Conservation (phyloP, 2,113 vertebrate genomes). For the Thymallus thymallus region DNA sequence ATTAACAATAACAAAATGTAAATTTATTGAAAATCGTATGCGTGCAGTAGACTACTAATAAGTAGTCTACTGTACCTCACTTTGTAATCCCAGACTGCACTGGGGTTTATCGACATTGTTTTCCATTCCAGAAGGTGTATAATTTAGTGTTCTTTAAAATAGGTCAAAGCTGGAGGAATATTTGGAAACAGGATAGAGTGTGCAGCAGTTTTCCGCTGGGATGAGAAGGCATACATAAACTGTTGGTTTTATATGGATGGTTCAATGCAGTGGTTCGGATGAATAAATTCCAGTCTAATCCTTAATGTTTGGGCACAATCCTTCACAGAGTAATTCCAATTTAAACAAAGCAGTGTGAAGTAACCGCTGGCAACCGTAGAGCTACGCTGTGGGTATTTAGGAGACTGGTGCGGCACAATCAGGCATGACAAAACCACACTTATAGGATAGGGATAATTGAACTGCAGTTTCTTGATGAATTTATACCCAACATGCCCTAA, state of each 20-base stretch:
- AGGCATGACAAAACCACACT: no score
- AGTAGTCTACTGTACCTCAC: no score
- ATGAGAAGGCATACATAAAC: not conserved
- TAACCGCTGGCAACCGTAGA: not conserved
- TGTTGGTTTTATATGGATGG: not conserved
- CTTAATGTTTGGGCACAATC: not conserved
- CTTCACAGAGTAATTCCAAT: not conserved
- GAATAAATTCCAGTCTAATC: constrained; percentile 4
- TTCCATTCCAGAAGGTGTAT: constrained; percentile 13
- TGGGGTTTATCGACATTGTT: not conserved
- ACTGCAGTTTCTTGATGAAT: no score
- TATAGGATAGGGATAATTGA: no score
- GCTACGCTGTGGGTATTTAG: not conserved
- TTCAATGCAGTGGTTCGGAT: not conserved
- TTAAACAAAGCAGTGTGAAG: not conserved
- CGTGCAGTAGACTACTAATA: no score
- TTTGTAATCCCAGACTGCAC: no score
- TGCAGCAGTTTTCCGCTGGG: not conserved
- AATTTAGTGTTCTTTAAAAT: constrained; percentile 33
- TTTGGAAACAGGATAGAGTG: constrained; percentile 19
- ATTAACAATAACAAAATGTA: no score
- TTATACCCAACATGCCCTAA: no score
- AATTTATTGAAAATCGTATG: no score
- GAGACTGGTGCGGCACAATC: no score
- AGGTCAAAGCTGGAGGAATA: constrained; percentile 40